Evolutionary conservation across 2,113 vertebrate species (phyloP).

Genomic region (Tetrao urogallus): DNA sequence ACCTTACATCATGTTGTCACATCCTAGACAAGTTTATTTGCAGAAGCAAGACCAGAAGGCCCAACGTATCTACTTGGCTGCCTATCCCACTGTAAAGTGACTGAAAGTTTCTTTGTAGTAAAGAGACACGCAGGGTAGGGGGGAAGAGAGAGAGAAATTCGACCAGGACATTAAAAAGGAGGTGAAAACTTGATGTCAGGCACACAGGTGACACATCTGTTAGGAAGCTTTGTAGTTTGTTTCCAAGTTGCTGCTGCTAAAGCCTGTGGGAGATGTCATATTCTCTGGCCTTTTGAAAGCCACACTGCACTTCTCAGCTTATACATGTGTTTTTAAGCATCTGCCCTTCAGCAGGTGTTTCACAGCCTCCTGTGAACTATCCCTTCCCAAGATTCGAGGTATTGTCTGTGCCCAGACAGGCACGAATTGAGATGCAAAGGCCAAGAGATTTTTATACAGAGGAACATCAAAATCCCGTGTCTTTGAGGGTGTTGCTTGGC

Average conservation of each 20-base stretch:
- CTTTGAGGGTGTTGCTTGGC: background rate
- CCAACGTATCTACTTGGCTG: too few relatives aligned
- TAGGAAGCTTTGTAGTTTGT: background rate
- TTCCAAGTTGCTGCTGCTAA: background rate
- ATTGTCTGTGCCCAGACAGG: background rate
- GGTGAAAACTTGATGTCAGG: background rate
- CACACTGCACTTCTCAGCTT: background rate
- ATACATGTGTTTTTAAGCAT: background rate
- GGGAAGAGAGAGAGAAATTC: background rate
- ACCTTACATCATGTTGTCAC: background rate
- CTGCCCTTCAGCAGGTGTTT: background rate
- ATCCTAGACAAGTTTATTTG: background rate
- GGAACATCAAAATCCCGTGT: background rate
- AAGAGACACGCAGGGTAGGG: background rate
- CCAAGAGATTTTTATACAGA: background rate
- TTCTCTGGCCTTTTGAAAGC: background rate
- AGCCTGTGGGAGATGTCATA: background rate
- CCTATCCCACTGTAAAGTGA: background rate
- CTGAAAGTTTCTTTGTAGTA: background rate
- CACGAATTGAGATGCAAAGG: background rate
- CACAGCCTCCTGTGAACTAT: background rate
- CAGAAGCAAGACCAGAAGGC: background rate
- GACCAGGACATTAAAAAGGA: background rate
- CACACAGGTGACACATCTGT: background rate
- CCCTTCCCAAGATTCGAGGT: background rate